phyloP scores from a whole-genome alignment of 2,888 invertebrate genomes.

The Drosophila lacicola region DNA sequence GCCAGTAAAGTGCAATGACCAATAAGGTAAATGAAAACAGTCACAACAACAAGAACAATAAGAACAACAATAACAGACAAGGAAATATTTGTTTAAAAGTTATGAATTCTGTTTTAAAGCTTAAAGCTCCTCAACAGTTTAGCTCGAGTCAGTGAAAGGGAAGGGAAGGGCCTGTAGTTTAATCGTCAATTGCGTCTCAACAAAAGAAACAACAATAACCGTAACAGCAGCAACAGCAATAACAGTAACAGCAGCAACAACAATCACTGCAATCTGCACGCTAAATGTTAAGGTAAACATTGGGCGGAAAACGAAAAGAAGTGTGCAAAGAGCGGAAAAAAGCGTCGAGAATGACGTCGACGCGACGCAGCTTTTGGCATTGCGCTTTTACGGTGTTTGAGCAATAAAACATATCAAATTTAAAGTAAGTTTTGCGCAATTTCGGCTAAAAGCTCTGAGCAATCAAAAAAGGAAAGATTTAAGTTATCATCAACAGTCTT shows the following conservation, averaged over 20 bases:
- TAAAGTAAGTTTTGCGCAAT: background rate
- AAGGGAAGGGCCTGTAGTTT: slow-evolving; percentile 1
- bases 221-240: slow-evolving; percentile 10
- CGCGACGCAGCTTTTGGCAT: slow-evolving; percentile 1
- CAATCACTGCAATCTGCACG: slow-evolving; percentile 37
- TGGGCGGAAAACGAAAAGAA: slow-evolving; percentile 1
- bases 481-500: background rate
- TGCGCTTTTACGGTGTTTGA: slow-evolving; percentile 10
- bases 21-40: slow-evolving; percentile 25
- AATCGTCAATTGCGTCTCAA: slow-evolving; percentile 39
- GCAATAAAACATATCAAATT: slow-evolving; percentile 7
- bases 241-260: slow-evolving; percentile 27
- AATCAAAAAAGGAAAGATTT: background rate
- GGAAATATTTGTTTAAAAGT: slow-evolving; percentile 30
- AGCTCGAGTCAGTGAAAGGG: background rate
- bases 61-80: slow-evolving; percentile 3
- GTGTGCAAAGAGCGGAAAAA: slow-evolving; percentile 1
- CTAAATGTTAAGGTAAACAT: slow-evolving; percentile 56
- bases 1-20: slow-evolving; percentile 51
- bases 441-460: background rate
- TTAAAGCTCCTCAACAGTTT: slow-evolving; percentile 18
- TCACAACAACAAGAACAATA: slow-evolving; percentile 7
- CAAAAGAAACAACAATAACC: slow-evolving; percentile 21
- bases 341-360: slow-evolving; percentile 18
- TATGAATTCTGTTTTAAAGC: slow-evolving; percentile 22